Percentiles rank a stretch among this genome's conserved stretches.
These are phyloP conservation scores for Disparrhopalites patrizii DNA, from an alignment of 2,888 invertebrate genomes.

Conservation along the genomic window DNA sequence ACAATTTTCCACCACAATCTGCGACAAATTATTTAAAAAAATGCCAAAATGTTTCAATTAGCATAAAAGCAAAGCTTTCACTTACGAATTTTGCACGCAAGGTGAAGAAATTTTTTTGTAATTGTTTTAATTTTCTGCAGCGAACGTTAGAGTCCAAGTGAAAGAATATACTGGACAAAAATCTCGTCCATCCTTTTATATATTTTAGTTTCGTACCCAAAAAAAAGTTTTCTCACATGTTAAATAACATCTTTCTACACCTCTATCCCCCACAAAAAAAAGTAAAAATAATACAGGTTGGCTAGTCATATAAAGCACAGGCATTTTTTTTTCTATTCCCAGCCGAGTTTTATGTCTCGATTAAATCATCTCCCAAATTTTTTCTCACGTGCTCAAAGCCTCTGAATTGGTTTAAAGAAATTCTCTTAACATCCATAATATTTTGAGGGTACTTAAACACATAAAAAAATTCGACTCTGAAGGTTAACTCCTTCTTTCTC, in stretches of 20 bases:
- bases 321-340: too few species aligned
- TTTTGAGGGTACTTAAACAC: not conserved
- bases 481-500: slow-evolving; percentile 7
- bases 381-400: not conserved
- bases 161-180: too few species aligned
- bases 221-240: too few species aligned
- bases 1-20: not conserved
- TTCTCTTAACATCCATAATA: too few species aligned
- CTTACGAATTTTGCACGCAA: too few species aligned
- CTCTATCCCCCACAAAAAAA: not conserved
- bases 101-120: too few species aligned
- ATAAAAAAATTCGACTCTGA: slow-evolving; percentile 4
- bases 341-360: not conserved
- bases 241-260: too few species aligned
- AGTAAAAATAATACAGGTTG: not conserved
- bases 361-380: slow-evolving; percentile 9
- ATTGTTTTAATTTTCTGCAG: too few species aligned
- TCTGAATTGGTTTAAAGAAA: slow-evolving; percentile 4
- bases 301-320: not conserved
- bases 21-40: not conserved
- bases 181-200: too few species aligned
- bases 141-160: too few species aligned
- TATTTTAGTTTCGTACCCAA: too few species aligned
- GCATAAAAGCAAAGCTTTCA: too few species aligned
- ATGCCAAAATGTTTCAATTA: not conserved